These are phyloP conservation scores for Sebastolobus alascanus DNA, from an alignment of 2,797 vertebrate species.

Conservation along the genomic window DNA sequence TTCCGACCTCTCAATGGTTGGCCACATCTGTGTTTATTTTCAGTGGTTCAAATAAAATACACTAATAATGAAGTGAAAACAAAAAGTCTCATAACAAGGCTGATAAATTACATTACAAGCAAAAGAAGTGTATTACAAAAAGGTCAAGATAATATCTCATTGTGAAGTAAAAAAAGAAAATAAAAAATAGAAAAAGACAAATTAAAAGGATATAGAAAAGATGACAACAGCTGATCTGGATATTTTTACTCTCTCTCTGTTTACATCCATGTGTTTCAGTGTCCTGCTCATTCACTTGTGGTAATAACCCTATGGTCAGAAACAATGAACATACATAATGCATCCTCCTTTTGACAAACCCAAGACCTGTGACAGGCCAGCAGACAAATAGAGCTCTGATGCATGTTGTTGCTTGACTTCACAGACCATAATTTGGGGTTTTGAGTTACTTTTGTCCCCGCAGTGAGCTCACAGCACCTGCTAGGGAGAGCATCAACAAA, in stretches of 20 bases:
- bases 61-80: neutral
- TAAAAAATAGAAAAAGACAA: neutral
- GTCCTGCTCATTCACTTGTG: constrained; percentile 71
- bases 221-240: neutral
- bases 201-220: neutral
- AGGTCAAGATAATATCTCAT: neutral
- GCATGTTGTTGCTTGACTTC: constrained; percentile 51
- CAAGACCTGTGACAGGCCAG: neutral
- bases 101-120: too few species aligned
- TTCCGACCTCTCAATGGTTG: neutral
- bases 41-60: neutral
- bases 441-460: constrained; percentile 57
- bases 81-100: neutral
- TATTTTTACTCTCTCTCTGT: constrained; percentile 1
- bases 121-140: neutral
- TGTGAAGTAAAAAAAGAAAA: too few species aligned
- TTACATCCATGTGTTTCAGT: neutral
- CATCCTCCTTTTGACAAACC: constrained; percentile 12
- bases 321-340: constrained; percentile 32
- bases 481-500: constrained; percentile 33
- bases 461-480: constrained; percentile 57
- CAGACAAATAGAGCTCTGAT: constrained; percentile 28
- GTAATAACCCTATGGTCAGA: neutral
- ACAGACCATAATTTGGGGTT: constrained; percentile 57
- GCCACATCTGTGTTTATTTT: neutral